Base-by-base conservation (phyloP, 2,797 vertebrate genomes). In the Mus minutoides region DNA sequence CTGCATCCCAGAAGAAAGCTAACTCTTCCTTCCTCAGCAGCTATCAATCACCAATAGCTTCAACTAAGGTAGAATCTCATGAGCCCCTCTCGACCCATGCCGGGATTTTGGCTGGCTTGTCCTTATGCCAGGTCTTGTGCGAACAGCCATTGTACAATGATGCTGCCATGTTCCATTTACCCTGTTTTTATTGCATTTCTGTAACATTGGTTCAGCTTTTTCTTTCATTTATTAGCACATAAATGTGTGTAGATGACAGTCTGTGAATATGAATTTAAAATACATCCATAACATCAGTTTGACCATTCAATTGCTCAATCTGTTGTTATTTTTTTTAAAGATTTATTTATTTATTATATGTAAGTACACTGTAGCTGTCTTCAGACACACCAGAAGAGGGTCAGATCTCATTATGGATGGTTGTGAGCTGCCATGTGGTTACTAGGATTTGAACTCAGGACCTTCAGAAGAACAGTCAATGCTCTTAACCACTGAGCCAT, bases 201-300 rank as follows among this genome's bases (percentile, higher is more conserved):
- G 26, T 91, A 84, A 78, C 10, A 67, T 26, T 0, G 54, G 75
- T n/a, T 88, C 19, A 43, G 43, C 71, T 82, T 92, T 96, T 94
- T 85, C 79, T 82, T 84, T 94, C n/a, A 91, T 2, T 92, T 95
- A 86, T 14, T 92, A 34, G 62, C 64, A 82, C 43, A 69, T 29
- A 67, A 22, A 49, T 67, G 26, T 69, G 31, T 52, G 83, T 67
- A n/a, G 43, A 14, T n/a, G 62, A 49, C 10, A 16, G 43, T 46
- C 29, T 34, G 67, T 14, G 40, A 46, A 9, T 67, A 52, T 67
- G 22, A 52, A 85, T 80, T n/a, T 37, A 89, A 96, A 88, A 91
- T 46, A 64, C 16, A 26, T 49, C 77, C 14, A 21, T 22, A 82
- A 16, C 40, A 67, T 88, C 26, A 89, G 22, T 37, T 82, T 90